Evolutionary conservation across 2,797 vertebrate genomes (phyloP), one percentile per base, ranked within the genome.

Genomic region (Nannoperca obscura): DNA sequence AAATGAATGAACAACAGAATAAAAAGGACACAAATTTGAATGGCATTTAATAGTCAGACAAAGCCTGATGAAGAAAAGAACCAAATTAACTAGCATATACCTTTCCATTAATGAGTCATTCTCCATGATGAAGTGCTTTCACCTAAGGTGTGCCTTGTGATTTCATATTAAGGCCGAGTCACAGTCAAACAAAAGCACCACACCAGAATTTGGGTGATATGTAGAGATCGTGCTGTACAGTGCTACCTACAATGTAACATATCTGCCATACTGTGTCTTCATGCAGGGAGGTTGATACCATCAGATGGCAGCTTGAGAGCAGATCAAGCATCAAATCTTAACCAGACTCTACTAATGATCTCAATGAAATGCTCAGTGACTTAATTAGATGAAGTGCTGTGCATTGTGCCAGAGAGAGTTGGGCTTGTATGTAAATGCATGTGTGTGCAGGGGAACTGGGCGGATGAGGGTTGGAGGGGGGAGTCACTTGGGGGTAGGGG

Each of bases 291-390:
- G 44, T 1, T 14, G 71, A 64, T 22, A 20, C 19, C 30, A 40
- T 62, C 76, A 65, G 58, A 59, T 62, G 76, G 73, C 13, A 72
- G 71, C 76, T 63, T 71, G 46, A 66, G 76, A 84, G 79, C 79
- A 82, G 91, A 92, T 92, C 77, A 36, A 89, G 90, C 92, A 86
- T 93, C 87, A 92, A 92, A 94, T 94, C 84, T 83, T 89, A 88
- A 93, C 87, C 84, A 91, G 92, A 80, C 65, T 74, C 81, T 86
- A 24, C 78, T 94, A 89, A 94, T 93, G 89, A 90, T 83, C 78
- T 83, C 80, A 93, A 89, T 94, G 86, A 94, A 94, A 91, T 89
- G 88, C 82, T 91, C 71, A 55, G 49, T 76, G 87, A 85, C 80
- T 86, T 92, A 92, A 95, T 94, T 88, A 92, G 85, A 85, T 69